Evolutionary conservation across 2,113 vertebrate species (phyloP), one percentile per base, ranked within the genome.

Genomic region (Felis chaus): DNA sequence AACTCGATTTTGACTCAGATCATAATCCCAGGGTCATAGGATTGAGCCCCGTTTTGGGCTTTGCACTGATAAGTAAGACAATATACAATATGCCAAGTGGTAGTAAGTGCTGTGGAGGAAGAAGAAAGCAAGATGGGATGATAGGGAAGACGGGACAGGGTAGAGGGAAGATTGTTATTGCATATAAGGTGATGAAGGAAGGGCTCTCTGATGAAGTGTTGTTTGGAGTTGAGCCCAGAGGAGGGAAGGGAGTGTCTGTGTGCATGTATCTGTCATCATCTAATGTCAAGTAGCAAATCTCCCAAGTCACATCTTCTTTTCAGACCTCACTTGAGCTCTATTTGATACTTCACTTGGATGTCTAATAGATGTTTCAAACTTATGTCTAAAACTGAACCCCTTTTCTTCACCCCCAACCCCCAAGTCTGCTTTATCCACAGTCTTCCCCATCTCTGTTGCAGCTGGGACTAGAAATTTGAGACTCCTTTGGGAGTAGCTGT

Each of bases 291-390:
- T 90, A 55, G 65, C 73, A 33, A 33, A 16, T 82, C 68, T 79
- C 76, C 13, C 57, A 69, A 82, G 76, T 53, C 87, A 27, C 4
- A 33, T 71, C 36, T 91, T 78, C 36, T 9, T 84, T 92, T 92
- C 41, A 88, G 41, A 89, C 36, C 50, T 66, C 1, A 1, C 68
- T 61, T 91, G 53, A 89, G 5, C 33, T 95, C 33, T 19, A 31
- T 96, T 68, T 92, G 53, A 88, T 27, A 73, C 36, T 92, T 81
- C 80, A 81, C 48, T 66, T 89, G 71, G 25, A 48, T 36, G 4
- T 97, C 78, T 73, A n/a, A 71, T 83, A 79, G 50, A 87, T 89
- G 15, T 89, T 94, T 94, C 74, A 78, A 71, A 94, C 33, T 61
- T 78, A 91, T 68, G 21, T 95, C 79, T 95, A 63, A 89, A 81